These are phyloP conservation scores for Heliconius hortense DNA, from an alignment of 2,888 invertebrate species.

Conservation along the genomic window DNA sequence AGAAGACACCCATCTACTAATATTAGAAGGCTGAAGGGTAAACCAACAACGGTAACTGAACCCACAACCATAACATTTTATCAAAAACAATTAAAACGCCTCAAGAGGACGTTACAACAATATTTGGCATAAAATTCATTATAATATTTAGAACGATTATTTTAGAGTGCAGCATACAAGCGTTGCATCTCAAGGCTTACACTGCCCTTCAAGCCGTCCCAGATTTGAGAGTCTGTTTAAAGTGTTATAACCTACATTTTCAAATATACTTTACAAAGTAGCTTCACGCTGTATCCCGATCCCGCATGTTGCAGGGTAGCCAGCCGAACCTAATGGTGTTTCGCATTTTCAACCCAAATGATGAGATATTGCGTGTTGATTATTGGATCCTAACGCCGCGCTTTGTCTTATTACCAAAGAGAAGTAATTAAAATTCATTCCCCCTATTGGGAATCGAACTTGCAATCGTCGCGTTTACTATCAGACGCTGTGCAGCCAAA, in stretches of 20 bases:
- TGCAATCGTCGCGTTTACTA: too few species aligned
- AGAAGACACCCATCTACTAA: too few species aligned
- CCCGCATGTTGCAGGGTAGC: neutral
- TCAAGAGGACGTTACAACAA: neutral
- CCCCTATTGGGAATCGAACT: neutral
- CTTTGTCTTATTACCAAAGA: neutral
- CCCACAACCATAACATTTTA: neutral
- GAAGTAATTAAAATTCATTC: neutral
- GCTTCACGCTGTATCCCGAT: neutral
- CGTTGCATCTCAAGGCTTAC: slow-evolving; percentile 22
- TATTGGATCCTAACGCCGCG: neutral
- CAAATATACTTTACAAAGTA: neutral
- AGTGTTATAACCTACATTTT: slow-evolving; percentile 14
- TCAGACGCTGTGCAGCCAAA: too few species aligned
- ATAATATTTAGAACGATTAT: slow-evolving; percentile 28
- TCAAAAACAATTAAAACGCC: neutral
- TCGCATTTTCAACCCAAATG: neutral
- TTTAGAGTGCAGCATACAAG: slow-evolving; percentile 9
- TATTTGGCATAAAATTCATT: slow-evolving; percentile 23
- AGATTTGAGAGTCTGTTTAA: slow-evolving; percentile 8
- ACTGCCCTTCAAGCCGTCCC: slow-evolving; percentile 25
- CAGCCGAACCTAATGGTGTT: neutral
- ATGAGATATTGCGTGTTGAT: neutral
- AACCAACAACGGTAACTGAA: neutral
- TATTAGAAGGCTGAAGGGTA: too few species aligned